Evolutionary conservation across 2,888 invertebrate species (phyloP).

Genomic region (Rotaria socialis): DNA sequence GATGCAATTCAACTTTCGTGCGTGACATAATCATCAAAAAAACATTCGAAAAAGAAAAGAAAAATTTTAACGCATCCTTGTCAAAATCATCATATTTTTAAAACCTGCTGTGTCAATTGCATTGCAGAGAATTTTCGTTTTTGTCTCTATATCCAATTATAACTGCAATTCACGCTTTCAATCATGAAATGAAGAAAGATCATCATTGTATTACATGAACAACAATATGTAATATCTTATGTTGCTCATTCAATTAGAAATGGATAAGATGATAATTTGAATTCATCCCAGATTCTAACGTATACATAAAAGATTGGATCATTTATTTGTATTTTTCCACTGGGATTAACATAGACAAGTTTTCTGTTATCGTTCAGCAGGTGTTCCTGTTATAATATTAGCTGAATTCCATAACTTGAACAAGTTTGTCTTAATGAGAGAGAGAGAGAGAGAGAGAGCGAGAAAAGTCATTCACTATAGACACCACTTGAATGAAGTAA

Average conservation of each 20-base stretch:
- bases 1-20: neutral
- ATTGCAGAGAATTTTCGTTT: neutral
- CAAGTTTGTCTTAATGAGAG: too few relatives aligned
- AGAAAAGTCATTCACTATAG: neutral
- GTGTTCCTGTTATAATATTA: neutral
- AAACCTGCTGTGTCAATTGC: conserved; percentile 24
- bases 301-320: neutral
- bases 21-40: conserved; percentile 17
- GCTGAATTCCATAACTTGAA: too few relatives aligned
- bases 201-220: conserved; percentile 2
- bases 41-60: neutral
- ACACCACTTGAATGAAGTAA: conserved; percentile 11
- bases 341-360: neutral
- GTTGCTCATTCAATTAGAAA: conserved; percentile 8
- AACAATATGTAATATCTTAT: conserved; percentile 8
- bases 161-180: conserved; percentile 32
- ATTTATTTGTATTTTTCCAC: neutral
- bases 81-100: neutral
- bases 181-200: neutral
- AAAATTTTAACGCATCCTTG: neutral
- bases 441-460: neutral
- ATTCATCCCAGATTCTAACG: neutral
- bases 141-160: neutral
- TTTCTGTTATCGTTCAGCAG: neutral
- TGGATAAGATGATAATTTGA: conserved; percentile 7